Evolutionary conservation across 37 sponge, comb jelly and placozoan species (phyloP).

Genomic region (Mnemiopsis leidyi): DNA sequence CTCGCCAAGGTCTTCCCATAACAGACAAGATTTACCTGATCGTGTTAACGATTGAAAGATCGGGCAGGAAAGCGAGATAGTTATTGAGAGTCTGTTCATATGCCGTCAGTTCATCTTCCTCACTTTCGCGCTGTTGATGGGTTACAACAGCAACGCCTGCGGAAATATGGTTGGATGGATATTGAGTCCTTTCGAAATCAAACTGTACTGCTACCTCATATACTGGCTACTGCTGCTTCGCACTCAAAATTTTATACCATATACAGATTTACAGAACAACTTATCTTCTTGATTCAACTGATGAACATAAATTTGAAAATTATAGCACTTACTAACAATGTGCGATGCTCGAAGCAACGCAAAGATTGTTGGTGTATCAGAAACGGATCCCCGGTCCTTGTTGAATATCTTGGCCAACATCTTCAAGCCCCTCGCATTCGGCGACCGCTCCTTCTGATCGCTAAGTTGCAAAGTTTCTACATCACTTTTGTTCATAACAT

Average conservation of each 20-base stretch:
- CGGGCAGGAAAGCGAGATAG: slow-evolving; percentile 26
- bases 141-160: slow-evolving; percentile 32
- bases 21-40: not conserved
- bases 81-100: slow-evolving; percentile 8
- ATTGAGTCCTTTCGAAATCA: too few relatives aligned
- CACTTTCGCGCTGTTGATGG: slow-evolving; percentile 40
- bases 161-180: too few relatives aligned
- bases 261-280: too few relatives aligned
- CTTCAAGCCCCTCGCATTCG: not conserved
- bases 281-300: too few relatives aligned
- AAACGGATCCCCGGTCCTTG: not conserved
- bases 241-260: too few relatives aligned
- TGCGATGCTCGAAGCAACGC: slow-evolving; percentile 17
- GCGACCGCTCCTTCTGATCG: not conserved
- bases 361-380: slow-evolving; percentile 32
- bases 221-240: too few relatives aligned
- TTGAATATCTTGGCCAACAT: slow-evolving; percentile 19
- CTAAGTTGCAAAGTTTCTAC: not conserved
- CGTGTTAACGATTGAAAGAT: slow-evolving; percentile 33
- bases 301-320: too few relatives aligned
- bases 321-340: slow-evolving; percentile 10
- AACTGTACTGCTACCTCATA: too few relatives aligned
- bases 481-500: not conserved
- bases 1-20: too few relatives aligned
- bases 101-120: slow-evolving; percentile 42